These are phyloP conservation scores for Monochamus saltuarius DNA, from an alignment of 1,140 invertebrate species.

Conservation along the genomic window DNA sequence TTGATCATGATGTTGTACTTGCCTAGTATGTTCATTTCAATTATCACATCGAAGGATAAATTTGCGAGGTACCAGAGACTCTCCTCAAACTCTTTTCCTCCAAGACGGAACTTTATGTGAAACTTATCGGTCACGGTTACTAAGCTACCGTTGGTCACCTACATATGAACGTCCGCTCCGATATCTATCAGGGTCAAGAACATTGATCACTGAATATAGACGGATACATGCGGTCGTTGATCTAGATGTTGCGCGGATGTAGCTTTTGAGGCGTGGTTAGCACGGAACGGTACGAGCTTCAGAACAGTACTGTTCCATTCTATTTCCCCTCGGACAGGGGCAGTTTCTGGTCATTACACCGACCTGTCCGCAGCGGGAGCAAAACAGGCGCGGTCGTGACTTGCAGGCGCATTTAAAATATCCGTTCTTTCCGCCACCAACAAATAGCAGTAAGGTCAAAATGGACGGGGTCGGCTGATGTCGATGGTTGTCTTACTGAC, in stretches of 20 bases:
- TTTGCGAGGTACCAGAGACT: no score
- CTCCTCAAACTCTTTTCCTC: no score
- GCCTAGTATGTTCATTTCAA: no score
- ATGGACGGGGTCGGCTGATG: neutral
- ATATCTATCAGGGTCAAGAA: slow-evolving; percentile 11
- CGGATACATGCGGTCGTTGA: neutral
- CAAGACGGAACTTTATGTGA: no score
- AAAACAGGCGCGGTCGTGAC: neutral
- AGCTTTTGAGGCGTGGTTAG: neutral
- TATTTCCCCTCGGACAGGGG: no score
- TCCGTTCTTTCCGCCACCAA: neutral
- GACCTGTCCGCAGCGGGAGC: neutral
- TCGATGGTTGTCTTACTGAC: neutral
- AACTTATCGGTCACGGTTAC: no score
- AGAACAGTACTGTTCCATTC: neutral
- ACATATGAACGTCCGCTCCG: slow-evolving; percentile 2
- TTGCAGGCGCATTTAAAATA: neutral
- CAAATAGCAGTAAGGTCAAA: neutral
- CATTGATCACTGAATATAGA: neutral
- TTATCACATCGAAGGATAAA: no score
- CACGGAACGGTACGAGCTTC: neutral
- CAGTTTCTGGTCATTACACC: no score
- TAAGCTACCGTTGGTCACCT: no score
- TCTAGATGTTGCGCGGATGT: neutral
- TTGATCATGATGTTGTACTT: no score